A percentile compares a stretch with the other conserved stretches of the same genome.
Conservation (phyloP, 2,797 vertebrate genomes). For the Gambelia wislizenii region DNA sequence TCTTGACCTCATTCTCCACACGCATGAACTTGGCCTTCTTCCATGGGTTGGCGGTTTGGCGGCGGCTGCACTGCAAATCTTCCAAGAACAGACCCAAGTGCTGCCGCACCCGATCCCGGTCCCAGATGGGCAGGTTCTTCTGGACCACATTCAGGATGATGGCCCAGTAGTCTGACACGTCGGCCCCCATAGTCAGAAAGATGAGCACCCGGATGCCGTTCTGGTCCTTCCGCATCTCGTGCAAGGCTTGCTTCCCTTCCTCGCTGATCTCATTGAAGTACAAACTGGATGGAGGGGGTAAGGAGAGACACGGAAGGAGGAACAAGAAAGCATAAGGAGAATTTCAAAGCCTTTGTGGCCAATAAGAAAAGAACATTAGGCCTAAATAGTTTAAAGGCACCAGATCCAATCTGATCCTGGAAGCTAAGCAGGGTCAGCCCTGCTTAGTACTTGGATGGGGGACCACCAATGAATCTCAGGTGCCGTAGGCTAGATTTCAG, state of each 20-base stretch:
- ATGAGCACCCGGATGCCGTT: conserved; percentile 85
- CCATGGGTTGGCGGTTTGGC: conserved; percentile 87
- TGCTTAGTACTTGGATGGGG: too few relatives aligned
- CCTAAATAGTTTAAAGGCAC: too few relatives aligned
- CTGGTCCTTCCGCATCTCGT: conserved; percentile 74
- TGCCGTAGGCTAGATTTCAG: too few relatives aligned
- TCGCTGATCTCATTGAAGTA: conserved; percentile 94
- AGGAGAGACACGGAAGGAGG: fast-evolving
- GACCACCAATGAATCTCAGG: too few relatives aligned
- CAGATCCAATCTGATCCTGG: too few relatives aligned
- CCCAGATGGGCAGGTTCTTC: conserved; percentile 90
- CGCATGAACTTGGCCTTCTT: conserved; percentile 90
- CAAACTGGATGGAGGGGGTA: conserved; percentile 79
- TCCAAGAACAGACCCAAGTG: conserved; percentile 89
- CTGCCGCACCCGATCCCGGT: conserved; percentile 81
- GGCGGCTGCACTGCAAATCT: conserved; percentile 91
- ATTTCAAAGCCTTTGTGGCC: not conserved
- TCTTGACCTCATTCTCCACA: conserved; percentile 87
- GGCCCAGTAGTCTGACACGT: conserved; percentile 91
- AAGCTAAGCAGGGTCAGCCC: too few relatives aligned
- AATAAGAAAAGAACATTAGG: not conserved
- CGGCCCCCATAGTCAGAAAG: conserved; percentile 89
- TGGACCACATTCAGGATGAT: conserved; percentile 88
- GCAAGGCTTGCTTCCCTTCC: conserved; percentile 85
- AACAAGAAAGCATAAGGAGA: too few relatives aligned